Conservation (phyloP, 2,113 vertebrate species). For the Pteronura brasiliensis region DNA sequence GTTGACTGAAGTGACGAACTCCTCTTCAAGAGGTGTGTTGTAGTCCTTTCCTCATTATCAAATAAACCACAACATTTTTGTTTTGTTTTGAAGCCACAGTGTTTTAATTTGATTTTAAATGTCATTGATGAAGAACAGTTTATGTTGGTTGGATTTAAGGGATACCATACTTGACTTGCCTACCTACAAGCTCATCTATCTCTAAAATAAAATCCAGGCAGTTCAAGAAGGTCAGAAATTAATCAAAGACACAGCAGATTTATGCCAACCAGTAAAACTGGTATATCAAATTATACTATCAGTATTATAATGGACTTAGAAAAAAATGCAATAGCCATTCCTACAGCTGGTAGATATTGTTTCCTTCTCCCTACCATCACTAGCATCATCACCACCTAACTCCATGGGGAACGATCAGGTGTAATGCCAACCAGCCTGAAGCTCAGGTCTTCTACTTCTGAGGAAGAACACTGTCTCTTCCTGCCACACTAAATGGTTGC, state of each 20-base stretch:
- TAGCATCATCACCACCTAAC: neutral
- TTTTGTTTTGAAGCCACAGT: neutral
- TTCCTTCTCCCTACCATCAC: neutral
- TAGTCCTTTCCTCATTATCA: neutral
- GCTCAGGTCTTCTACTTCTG: accelerated
- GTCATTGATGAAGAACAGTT: neutral
- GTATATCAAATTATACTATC: neutral
- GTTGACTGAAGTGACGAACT: neutral
- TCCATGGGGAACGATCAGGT: accelerated
- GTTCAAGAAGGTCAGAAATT: neutral
- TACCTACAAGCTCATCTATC: neutral
- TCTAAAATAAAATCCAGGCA: neutral
- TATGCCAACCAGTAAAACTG: neutral
- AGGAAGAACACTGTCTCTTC: neutral
- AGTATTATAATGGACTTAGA: neutral
- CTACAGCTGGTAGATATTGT: neutral
- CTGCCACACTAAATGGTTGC: neutral
- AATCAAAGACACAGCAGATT: neutral
- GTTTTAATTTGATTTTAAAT: constrained; percentile 16
- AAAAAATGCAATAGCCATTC: neutral
- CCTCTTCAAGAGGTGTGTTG: neutral
- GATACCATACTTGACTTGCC: neutral
- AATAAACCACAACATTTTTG: neutral
- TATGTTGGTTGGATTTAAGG: neutral
- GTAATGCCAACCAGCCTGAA: neutral